These are phyloP conservation scores for Halcyon malimbica DNA, from an alignment of 2,113 vertebrate species.

Conservation along the genomic window DNA sequence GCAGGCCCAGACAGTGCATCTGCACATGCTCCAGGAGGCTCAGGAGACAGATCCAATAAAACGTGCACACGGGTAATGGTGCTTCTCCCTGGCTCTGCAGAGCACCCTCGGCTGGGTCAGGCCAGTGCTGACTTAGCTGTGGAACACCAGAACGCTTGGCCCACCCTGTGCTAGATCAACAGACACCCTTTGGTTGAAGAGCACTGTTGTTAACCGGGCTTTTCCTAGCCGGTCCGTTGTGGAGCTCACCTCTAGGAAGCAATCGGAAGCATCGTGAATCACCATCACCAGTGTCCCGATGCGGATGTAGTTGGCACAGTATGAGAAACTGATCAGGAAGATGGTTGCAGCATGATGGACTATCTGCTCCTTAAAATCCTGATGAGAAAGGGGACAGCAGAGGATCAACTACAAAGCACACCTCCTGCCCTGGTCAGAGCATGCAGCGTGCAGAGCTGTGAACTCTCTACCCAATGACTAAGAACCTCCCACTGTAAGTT, in stretches of 20 bases:
- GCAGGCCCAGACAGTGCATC: background rate
- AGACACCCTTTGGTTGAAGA: background rate
- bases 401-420: background rate
- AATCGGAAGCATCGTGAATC: constrained; percentile 88
- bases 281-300: constrained; percentile 89
- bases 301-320: constrained; percentile 88
- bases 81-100: background rate
- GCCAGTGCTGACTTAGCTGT: background rate
- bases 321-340: constrained; percentile 89
- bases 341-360: constrained; percentile 89
- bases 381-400: background rate
- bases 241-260: constrained; percentile 86
- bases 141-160: background rate
- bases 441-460: background rate
- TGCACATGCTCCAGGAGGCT: background rate
- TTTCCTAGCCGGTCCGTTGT: background rate
- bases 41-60: no score
- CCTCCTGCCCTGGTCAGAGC: background rate
- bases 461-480: background rate
- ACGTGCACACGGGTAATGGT: no score
- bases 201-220: background rate
- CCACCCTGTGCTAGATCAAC: background rate
- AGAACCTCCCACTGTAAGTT: background rate
- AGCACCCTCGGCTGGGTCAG: background rate
- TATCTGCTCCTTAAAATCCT: constrained; percentile 94